These are phyloP conservation scores for Drosophila eugracilis DNA, from an alignment of 1,140 invertebrate species.

Conservation along the genomic window DNA sequence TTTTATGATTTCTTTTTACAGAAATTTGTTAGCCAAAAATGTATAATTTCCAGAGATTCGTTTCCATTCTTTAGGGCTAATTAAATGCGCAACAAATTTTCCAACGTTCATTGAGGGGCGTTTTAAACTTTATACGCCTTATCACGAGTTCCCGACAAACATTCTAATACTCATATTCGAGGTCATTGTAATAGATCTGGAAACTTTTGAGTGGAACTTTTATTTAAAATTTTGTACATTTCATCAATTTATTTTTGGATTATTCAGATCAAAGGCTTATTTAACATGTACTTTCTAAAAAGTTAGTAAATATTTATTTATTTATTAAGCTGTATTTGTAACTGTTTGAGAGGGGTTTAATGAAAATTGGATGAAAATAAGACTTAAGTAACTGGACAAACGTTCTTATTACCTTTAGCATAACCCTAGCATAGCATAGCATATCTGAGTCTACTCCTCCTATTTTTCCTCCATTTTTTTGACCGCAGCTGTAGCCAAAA, in stretches of 20 bases:
- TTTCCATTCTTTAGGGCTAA: constrained; percentile 2
- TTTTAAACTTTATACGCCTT: constrained; percentile 14
- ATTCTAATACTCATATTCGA: constrained; percentile 5
- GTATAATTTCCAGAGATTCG: neutral
- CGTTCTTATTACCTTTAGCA: too few relatives aligned
- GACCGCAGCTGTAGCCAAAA: constrained; percentile 5
- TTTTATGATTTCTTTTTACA: constrained; percentile 24
- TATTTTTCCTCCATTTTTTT: too few relatives aligned
- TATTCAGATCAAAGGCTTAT: neutral
- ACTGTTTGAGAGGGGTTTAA: too few relatives aligned
- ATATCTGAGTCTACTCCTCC: too few relatives aligned
- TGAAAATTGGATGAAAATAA: too few relatives aligned
- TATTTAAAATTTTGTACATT: neutral
- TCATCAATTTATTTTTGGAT: neutral
- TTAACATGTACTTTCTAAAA: constrained; percentile 3
- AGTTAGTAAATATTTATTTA: neutral
- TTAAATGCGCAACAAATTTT: constrained; percentile 50
- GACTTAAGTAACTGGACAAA: too few relatives aligned
- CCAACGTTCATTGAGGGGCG: constrained; percentile 24
- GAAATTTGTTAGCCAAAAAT: constrained; percentile 24
- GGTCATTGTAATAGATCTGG: constrained; percentile 3
- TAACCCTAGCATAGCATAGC: too few relatives aligned
- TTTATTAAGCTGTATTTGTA: neutral
- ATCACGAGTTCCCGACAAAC: constrained; percentile 13
- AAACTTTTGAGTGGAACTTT: too few relatives aligned